Conservation (phyloP, 2,888 invertebrate genomes). For the Cenopis cana region DNA sequence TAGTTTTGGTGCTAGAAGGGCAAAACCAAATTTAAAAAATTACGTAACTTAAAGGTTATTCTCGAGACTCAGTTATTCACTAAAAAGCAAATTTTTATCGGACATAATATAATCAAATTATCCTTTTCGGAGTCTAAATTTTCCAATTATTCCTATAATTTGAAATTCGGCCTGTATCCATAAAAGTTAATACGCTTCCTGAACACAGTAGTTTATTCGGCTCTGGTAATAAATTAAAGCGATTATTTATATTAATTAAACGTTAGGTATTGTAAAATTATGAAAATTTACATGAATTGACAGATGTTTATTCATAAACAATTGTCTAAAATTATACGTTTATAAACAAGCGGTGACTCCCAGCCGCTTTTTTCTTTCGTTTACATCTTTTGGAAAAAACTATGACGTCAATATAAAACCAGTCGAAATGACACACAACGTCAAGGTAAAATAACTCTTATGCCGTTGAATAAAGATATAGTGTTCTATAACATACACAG, state of each 20-base stretch:
- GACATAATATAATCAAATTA: too few relatives aligned
- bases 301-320: not conserved
- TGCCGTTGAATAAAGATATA: not conserved
- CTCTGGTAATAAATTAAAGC: not conserved
- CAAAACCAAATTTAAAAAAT: too few relatives aligned
- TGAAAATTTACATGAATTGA: not conserved
- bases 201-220: not conserved
- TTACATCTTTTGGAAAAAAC: conserved; percentile 15
- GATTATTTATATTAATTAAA: not conserved
- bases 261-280: not conserved
- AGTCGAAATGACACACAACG: not conserved
- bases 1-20: too few relatives aligned
- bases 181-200: too few relatives aligned
- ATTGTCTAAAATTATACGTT: not conserved
- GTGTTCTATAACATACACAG: not conserved
- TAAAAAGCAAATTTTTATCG: too few relatives aligned
- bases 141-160: too few relatives aligned
- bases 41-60: too few relatives aligned
- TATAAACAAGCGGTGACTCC: not conserved
- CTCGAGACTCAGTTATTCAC: too few relatives aligned
- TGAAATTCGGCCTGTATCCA: too few relatives aligned
- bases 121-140: too few relatives aligned
- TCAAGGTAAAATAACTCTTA: not conserved
- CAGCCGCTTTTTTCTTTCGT: conserved; percentile 16
- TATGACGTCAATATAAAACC: conserved; percentile 23